A percentile compares a stretch with the other conserved stretches of the same genome.
phyloP scores from a whole-genome alignment of 2,888 invertebrate genomes.

The Dicyrtomina minuta region DNA sequence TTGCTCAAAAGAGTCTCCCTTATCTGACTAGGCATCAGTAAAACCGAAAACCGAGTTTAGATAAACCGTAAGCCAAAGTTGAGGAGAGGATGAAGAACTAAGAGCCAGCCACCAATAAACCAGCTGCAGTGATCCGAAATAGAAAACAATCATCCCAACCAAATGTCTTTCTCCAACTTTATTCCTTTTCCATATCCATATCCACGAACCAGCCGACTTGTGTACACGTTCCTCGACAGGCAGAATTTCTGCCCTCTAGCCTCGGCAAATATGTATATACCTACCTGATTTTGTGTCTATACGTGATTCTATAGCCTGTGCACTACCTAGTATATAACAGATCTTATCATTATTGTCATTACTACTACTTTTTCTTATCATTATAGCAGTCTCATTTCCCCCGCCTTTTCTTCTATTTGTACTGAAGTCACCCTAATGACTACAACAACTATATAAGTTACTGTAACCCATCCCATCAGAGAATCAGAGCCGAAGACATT shows the following conservation, averaged over 20 bases:
- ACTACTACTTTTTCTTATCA: not conserved
- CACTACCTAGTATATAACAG: too few species aligned
- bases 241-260: too few species aligned
- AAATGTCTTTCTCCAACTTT: not conserved
- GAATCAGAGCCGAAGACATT: too few species aligned
- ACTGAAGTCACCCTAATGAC: too few species aligned
- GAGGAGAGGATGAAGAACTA: not conserved
- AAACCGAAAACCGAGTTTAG: not conserved
- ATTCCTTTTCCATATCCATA: not conserved
- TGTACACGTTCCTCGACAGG: too few species aligned
- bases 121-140: conserved; percentile 15
- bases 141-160: conserved; percentile 2
- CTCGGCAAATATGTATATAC: too few species aligned
- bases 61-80: conserved; percentile 8
- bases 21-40: not conserved
- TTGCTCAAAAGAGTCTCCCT: not conserved
- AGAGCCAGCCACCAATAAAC: too few species aligned
- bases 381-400: not conserved
- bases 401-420: not conserved
- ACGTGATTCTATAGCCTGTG: too few species aligned
- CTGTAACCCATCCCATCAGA: too few species aligned
- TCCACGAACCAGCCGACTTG: not conserved
- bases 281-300: too few species aligned
- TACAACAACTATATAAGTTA: too few species aligned
- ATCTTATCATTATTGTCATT: conserved; percentile 10